These are phyloP conservation scores for Platichthys flesus DNA, from an alignment of 2,113 vertebrate genomes.

Conservation along the genomic window DNA sequence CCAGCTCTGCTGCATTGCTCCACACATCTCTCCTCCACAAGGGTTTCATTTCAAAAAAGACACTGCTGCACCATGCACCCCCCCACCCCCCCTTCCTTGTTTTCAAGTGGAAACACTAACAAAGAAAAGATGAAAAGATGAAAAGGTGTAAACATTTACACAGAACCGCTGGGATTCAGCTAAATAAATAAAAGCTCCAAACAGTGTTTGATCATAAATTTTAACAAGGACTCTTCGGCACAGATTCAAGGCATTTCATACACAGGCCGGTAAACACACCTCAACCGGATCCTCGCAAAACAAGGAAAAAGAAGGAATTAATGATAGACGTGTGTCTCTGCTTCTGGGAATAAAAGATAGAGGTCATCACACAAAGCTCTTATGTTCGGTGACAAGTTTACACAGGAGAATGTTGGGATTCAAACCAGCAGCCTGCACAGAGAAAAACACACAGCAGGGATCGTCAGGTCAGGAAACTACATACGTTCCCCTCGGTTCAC, in stretches of 20 bases:
- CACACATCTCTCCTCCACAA: conserved; percentile 12
- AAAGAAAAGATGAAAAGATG: conserved; percentile 12
- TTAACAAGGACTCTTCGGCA: conserved; percentile 20
- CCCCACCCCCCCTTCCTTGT: neutral
- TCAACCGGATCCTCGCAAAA: neutral
- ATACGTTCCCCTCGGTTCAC: neutral
- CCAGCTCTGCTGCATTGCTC: conserved; percentile 30
- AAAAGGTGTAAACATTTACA: conserved; percentile 33
- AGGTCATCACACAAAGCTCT: neutral
- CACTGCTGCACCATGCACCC: neutral
- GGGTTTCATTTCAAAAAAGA: conserved; percentile 12
- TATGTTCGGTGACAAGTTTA: neutral
- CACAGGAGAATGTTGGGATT: neutral
- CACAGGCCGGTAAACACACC: neutral
- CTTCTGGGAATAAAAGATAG: conserved; percentile 6
- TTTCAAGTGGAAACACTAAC: conserved; percentile 11
- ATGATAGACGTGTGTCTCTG: neutral
- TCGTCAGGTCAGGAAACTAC: conserved; percentile 23
- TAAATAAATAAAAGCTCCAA: conserved; percentile 30
- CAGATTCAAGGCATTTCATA: conserved; percentile 2
- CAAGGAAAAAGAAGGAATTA: neutral
- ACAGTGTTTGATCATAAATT: conserved; percentile 29
- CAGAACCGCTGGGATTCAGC: conserved; percentile 15
- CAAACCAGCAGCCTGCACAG: neutral
- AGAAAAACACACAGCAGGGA: conserved; percentile 14